Conservation (phyloP, 1,140 invertebrate species). For the Drosophila sproati region DNA sequence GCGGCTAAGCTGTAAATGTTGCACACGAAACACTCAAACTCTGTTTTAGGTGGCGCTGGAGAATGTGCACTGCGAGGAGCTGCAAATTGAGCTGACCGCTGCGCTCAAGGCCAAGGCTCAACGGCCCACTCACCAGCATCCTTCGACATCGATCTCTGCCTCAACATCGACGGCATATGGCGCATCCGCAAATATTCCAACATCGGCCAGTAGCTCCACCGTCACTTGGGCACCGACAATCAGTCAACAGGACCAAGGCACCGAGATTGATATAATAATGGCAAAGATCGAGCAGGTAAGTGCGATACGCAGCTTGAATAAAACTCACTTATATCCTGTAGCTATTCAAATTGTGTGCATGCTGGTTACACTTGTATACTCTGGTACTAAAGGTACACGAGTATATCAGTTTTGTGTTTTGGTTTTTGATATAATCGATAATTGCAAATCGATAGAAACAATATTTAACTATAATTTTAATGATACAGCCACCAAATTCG, state of each 20-base stretch:
- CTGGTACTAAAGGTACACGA: no score
- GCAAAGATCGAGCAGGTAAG: conserved; percentile 95
- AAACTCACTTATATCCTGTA: no score
- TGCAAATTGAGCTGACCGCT: conserved; percentile 93
- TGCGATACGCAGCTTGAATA: no score
- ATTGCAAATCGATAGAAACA: no score
- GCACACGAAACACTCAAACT: background rate
- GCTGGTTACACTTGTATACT: no score
- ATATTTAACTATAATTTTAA: no score
- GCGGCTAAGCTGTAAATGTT: background rate
- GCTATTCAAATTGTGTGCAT: no score
- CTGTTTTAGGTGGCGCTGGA: conserved; percentile 89
- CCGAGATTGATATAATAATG: conserved; percentile 96
- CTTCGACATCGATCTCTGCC: background rate
- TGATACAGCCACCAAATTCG: no score
- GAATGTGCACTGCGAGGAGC: conserved; percentile 94
- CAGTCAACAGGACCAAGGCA: conserved; percentile 88
- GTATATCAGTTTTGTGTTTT: no score
- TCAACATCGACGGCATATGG: conserved; percentile 14
- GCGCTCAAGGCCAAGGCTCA: conserved; percentile 84
- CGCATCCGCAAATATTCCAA: conserved; percentile 61
- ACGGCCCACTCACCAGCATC: conserved; percentile 62
- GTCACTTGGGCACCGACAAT: conserved; percentile 85
- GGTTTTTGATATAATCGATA: no score
- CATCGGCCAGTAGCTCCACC: conserved; percentile 82